Percentiles rank a stretch among this genome's conserved stretches.
Conservation (phyloP, 53 echinoderm and acorn worm genomes). For the Paelopatides confundens region DNA sequence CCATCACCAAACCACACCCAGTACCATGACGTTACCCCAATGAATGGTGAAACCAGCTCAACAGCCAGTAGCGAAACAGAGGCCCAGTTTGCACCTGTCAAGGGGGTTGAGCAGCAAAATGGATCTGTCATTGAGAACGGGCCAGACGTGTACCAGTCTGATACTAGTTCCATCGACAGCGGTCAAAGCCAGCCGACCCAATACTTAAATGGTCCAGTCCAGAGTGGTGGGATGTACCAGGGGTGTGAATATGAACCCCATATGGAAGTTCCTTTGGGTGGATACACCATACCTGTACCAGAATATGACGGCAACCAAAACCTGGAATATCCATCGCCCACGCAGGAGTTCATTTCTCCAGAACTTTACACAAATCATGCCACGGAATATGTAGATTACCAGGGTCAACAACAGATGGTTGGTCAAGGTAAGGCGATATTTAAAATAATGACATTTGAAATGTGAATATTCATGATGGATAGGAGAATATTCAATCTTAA, state of each 20-base stretch:
- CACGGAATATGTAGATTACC: constrained; percentile 83
- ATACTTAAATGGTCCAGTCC: constrained; percentile 73
- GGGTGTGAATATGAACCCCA: constrained; percentile 65
- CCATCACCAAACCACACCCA: constrained; percentile 73
- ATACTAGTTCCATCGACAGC: constrained; percentile 76
- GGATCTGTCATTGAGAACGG: constrained; percentile 81
- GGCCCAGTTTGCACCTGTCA: constrained; percentile 69
- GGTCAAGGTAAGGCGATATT: constrained; percentile 21
- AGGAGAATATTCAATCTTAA: too few species aligned
- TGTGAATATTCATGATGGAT: too few species aligned
- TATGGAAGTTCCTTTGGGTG: constrained; percentile 59
- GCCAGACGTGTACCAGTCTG: constrained; percentile 87
- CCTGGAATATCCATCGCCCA: constrained; percentile 67
- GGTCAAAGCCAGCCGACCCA: constrained; percentile 64
- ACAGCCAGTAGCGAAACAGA: constrained; percentile 88
- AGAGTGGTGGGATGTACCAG: constrained; percentile 18
- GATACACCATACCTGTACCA: constrained; percentile 68
- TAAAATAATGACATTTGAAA: too few species aligned
- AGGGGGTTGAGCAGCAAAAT: constrained; percentile 57
- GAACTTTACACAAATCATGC: constrained; percentile 69
- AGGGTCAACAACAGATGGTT: constrained; percentile 57
- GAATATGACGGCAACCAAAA: constrained; percentile 74
- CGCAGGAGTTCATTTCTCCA: constrained; percentile 75
- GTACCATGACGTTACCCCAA: constrained; percentile 75
- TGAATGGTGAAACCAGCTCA: constrained; percentile 93